Conservation (phyloP, 2,797 vertebrate genomes). For the Decapterus maruadsi region DNA sequence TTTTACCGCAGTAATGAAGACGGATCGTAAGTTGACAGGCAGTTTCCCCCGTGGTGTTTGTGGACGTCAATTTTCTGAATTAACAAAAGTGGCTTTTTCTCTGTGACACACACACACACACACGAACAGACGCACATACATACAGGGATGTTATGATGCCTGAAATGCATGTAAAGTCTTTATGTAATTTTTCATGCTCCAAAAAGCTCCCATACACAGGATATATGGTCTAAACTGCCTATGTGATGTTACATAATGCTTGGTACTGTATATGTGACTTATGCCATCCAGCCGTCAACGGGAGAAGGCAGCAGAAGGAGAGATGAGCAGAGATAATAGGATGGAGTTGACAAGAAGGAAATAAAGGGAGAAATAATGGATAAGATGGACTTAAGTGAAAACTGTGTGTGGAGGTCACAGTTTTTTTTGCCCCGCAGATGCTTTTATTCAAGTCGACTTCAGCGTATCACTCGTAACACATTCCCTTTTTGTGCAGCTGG, state of each 20-base stretch:
- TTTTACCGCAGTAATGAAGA: slow-evolving; percentile 95
- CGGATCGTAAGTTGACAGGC: slow-evolving; percentile 88
- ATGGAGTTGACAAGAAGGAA: slow-evolving; percentile 46
- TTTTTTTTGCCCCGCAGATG: slow-evolving; percentile 65
- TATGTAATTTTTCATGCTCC: slow-evolving; percentile 61
- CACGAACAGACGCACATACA: background rate
- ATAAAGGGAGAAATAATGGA: slow-evolving; percentile 33
- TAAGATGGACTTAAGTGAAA: slow-evolving; percentile 63
- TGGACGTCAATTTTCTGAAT: slow-evolving; percentile 14
- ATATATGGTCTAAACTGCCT: slow-evolving; percentile 43
- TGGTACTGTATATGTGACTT: slow-evolving; percentile 23
- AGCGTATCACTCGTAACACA: slow-evolving; percentile 62
- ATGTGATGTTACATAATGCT: slow-evolving; percentile 63
- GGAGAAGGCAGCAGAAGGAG: slow-evolving; percentile 18
- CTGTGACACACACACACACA: background rate
- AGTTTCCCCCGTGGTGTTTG: background rate
- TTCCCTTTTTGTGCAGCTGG: slow-evolving; percentile 71
- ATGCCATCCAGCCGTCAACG: slow-evolving; percentile 17
- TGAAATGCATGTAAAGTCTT: slow-evolving; percentile 30
- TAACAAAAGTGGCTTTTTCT: slow-evolving; percentile 8
- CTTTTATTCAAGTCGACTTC: slow-evolving; percentile 72
- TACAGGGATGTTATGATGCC: slow-evolving; percentile 10
- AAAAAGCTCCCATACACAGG: slow-evolving; percentile 52
- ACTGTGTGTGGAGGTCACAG: slow-evolving; percentile 43
- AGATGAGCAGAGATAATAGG: slow-evolving; percentile 57